phyloP scores from a whole-genome alignment of 1,140 invertebrate genomes.

The Grapholita molesta region DNA sequence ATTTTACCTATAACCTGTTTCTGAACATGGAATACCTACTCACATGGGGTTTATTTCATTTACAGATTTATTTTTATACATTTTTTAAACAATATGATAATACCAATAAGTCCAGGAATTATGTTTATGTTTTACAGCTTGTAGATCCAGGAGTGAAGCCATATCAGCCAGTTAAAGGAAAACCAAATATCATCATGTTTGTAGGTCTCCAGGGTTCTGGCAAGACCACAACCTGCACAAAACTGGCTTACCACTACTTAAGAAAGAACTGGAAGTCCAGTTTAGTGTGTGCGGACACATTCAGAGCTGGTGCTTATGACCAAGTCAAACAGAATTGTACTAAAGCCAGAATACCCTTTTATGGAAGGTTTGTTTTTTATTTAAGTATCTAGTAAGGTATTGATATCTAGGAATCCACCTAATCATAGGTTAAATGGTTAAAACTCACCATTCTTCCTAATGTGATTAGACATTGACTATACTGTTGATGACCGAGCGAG shows the following conservation, averaged over 20 bases:
- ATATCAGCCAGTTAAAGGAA: slow-evolving; percentile 97
- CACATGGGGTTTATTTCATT: no score
- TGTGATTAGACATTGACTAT: no score
- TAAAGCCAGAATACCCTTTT: slow-evolving; percentile 99
- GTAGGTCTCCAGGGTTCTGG: slow-evolving; percentile 99
- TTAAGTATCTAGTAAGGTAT: background rate
- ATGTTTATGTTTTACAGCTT: slow-evolving; percentile 81
- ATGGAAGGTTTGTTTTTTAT: slow-evolving; percentile 91
- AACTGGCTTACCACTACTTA: slow-evolving; percentile 99
- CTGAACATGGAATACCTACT: no score
- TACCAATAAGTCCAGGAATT: no score
- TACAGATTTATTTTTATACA: no score
- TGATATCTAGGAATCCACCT: no score
- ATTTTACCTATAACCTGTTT: no score
- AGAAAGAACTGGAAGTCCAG: slow-evolving; percentile 99
- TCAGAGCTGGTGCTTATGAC: slow-evolving; percentile 99
- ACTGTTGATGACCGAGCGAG: no score
- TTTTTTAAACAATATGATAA: no score
- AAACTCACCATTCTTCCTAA: no score
- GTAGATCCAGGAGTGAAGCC: slow-evolving; percentile 99
- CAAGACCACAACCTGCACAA: slow-evolving; percentile 99
- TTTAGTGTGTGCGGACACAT: slow-evolving; percentile 99
- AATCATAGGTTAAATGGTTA: no score
- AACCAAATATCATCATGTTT: slow-evolving; percentile 99
- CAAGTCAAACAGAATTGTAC: slow-evolving; percentile 99